Evolutionary conservation across 1,140 invertebrate genomes (phyloP), one percentile per base, ranked within the genome.

Genomic region (Periplaneta americana): DNA sequence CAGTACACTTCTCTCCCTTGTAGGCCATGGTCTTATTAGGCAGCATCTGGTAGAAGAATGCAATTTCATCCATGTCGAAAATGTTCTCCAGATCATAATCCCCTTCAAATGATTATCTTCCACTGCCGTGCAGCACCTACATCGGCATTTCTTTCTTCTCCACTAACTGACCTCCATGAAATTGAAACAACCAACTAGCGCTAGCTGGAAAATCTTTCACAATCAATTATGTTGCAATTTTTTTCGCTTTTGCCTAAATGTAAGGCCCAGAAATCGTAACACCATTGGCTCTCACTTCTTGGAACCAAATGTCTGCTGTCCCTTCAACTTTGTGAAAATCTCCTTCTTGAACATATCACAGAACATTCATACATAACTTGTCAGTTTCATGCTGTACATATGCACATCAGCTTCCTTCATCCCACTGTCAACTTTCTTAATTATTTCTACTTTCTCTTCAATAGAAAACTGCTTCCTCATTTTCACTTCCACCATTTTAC

Each of bases 1-100:
- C 79, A 32, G 31, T 15, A 34, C 79, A 80, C 35, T 48, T 74
- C 34, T 66, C 79, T 33, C 79, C 79, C 57, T 80, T 80, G 37
- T 48, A 32, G 17, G 3, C 5, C 79, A 80, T 4, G 1, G 79
- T 80, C 13, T 80, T 80, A 34, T 74, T 80, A 28, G 5, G 36
- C 1, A 48, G 32, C 36, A 80, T n/a, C 28, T 80, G 8, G 32
- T 77, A 80, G 66, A 80, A 80, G 28, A 57, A 74, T 74, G 37
- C 79, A 33, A 34, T 74, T 80, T 80, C 36, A 74, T 80, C 79
- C 32, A 31, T 31, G 66, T 75, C 66, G 35, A 66, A 80, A 66
- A 78, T 32, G 28, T 78, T 34, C 0, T 78, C 34, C 13, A 34
- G 77, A 78, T 76, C 5, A 76, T 31, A 76, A 17, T 31, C 32